Evolutionary conservation across 92 coral and sea anemone genomes (phyloP).

Genomic region (Blastomussa wellsi): DNA sequence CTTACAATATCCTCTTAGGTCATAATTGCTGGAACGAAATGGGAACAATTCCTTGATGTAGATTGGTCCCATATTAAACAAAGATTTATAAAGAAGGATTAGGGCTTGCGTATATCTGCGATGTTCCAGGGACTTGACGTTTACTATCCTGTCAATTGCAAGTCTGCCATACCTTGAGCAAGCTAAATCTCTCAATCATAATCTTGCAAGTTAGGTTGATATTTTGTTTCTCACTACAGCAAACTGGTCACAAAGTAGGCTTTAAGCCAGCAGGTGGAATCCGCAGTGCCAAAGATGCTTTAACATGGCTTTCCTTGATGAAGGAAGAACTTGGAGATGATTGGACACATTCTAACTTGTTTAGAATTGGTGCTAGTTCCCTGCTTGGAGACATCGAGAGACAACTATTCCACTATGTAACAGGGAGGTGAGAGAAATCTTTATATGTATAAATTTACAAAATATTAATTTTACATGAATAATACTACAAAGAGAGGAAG

Average conservation of each 20-base stretch:
- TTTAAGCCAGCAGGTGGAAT: slow-evolving; percentile 99
- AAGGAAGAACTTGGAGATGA: slow-evolving; percentile 98
- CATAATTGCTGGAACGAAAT: too few species aligned
- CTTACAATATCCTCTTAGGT: too few species aligned
- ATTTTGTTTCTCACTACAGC: slow-evolving; percentile 45
- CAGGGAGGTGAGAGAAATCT: slow-evolving; percentile 76
- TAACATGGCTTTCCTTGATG: slow-evolving; percentile 95
- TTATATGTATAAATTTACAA: not conserved
- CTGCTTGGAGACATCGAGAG: slow-evolving; percentile 95
- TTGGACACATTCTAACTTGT: slow-evolving; percentile 92
- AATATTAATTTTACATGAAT: not conserved
- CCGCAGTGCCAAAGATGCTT: slow-evolving; percentile 95
- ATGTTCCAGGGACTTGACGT: too few species aligned
- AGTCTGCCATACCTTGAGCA: too few species aligned
- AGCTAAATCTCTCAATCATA: too few species aligned
- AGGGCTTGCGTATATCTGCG: too few species aligned
- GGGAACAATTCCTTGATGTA: too few species aligned
- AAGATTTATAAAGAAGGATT: too few species aligned
- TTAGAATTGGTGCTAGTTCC: slow-evolving; percentile 97
- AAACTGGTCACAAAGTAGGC: slow-evolving; percentile 95
- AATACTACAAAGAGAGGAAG: not conserved
- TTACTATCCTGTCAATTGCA: too few species aligned
- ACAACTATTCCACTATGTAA: slow-evolving; percentile 94
- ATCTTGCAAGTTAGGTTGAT: not conserved
- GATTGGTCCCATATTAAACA: too few species aligned